phyloP scores from a whole-genome alignment of 2,113 vertebrate species.

The Muntiacus muntjak region DNA sequence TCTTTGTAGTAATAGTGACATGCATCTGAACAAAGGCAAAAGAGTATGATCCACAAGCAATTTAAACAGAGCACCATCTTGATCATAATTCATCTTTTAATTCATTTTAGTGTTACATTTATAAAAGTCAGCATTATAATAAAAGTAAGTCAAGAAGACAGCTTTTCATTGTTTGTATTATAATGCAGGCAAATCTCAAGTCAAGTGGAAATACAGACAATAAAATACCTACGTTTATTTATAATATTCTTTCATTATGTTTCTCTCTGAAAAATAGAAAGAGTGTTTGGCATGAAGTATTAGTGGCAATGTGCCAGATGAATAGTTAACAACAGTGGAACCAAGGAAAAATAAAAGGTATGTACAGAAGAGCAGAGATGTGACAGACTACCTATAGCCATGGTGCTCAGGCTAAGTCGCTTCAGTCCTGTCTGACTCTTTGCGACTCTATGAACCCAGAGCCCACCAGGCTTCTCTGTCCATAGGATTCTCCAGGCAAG shows the following conservation, averaged over 20 bases:
- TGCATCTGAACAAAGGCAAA: neutral
- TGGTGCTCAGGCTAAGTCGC: neutral
- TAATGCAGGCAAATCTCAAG: neutral
- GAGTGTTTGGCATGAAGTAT: neutral
- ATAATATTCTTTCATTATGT: neutral
- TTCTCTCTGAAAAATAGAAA: neutral
- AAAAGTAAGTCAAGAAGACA: neutral
- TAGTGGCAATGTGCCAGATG: neutral
- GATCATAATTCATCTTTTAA: neutral
- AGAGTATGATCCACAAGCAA: neutral
- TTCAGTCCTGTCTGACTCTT: neutral
- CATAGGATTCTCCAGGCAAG: neutral
- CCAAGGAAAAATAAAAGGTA: neutral
- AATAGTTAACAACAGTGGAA: neutral
- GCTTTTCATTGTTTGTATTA: neutral
- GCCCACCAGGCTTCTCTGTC: accelerated
- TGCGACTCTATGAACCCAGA: neutral
- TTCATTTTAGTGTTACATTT: neutral
- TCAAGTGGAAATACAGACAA: neutral
- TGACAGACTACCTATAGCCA: neutral
- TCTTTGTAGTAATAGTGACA: neutral
- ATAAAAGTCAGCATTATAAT: neutral
- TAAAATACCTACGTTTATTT: neutral
- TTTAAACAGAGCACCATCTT: neutral
- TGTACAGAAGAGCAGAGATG: neutral